Evolutionary conservation across 2,113 vertebrate genomes (phyloP), one percentile per base, ranked within the genome.

Genomic region (Rhegmatorhina hoffmannsi): DNA sequence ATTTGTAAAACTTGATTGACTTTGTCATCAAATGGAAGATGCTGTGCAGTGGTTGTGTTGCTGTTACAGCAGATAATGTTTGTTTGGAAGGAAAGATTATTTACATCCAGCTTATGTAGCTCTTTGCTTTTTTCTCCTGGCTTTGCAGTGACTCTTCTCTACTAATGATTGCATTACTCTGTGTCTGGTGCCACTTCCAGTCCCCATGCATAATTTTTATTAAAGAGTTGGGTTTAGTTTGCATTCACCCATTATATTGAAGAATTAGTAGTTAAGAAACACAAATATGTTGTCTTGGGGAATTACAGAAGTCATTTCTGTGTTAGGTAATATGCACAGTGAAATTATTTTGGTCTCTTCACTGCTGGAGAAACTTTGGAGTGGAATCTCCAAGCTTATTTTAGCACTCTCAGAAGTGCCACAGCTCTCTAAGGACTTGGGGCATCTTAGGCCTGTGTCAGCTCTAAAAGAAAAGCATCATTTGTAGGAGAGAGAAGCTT

Each of bases 151-250:
- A 3, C 46, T 73, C 6, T 17, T 23, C 44, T 25, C 47, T 40
- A 0, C 2, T 0, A 14, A 23, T 33, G 68, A 31, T 78, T 23
- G 33, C 55, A 5, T 56, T 47, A 3, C 18, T 36, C 13, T 26
- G 20, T n/a, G 14, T 40, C 40, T 55, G 24, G 21, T 26, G 24
- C 29, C n/a, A 14, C 8, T 33, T 82, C 36, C 58, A n/a, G 23
- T 40, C 69, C 62, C 52, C 13, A 0, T 3, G 4, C 10, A 3
- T 34, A 8, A 21, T 50, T 43, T 47, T 38, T 4, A 56, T 69
- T 9, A 5, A 38, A 38, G 49, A 36, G 31, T 17, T 78, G n/a
- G n/a, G 66, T 69, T 75, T 60, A 15, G 40, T 69, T 90, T 55
- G 29, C 21, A 4, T 20, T 96, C 29, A 4, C 7, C 18, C 3